phyloP scores from a whole-genome alignment of 2,888 invertebrate species.

The Agriopis aurantiaria region DNA sequence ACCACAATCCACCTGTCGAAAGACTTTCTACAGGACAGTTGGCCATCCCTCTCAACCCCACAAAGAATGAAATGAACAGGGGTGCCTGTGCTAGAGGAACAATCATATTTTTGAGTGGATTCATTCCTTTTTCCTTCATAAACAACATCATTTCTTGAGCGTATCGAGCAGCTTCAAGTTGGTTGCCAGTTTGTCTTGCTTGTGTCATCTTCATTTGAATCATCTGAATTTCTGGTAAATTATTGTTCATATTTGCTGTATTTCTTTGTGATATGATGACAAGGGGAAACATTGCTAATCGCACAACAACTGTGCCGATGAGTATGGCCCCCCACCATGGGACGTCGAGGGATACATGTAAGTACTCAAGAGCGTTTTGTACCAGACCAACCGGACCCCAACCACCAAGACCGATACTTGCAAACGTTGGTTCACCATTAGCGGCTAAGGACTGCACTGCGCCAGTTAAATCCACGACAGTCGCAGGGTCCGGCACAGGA shows the following conservation, averaged over 20 bases:
- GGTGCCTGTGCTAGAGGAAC: constrained; percentile 94
- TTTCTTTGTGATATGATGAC: constrained; percentile 94
- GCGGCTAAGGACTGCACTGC: constrained; percentile 74
- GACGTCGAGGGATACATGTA: constrained; percentile 92
- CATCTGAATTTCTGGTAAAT: constrained; percentile 94
- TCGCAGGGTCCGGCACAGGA: constrained; percentile 73
- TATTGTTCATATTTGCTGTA: constrained; percentile 92
- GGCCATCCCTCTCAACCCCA: constrained; percentile 95
- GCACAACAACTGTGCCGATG: constrained; percentile 91
- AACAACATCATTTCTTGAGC: constrained; percentile 92
- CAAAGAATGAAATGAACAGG: constrained; percentile 96
- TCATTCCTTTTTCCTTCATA: constrained; percentile 93
- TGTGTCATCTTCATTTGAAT: constrained; percentile 95
- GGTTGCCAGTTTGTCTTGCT: constrained; percentile 94
- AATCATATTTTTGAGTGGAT: constrained; percentile 92
- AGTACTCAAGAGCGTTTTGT: constrained; percentile 92
- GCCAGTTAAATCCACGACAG: constrained; percentile 65
- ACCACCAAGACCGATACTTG: constrained; percentile 93
- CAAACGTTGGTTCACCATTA: constrained; percentile 92
- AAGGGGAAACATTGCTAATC: constrained; percentile 93
- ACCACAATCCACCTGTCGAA: constrained; percentile 94
- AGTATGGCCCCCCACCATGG: constrained; percentile 98
- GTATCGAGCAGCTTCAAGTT: constrained; percentile 91
- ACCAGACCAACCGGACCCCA: constrained; percentile 94
- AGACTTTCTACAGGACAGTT: constrained; percentile 96